Conservation (phyloP, 1,140 invertebrate genomes). For the Drosophila repletoides region DNA sequence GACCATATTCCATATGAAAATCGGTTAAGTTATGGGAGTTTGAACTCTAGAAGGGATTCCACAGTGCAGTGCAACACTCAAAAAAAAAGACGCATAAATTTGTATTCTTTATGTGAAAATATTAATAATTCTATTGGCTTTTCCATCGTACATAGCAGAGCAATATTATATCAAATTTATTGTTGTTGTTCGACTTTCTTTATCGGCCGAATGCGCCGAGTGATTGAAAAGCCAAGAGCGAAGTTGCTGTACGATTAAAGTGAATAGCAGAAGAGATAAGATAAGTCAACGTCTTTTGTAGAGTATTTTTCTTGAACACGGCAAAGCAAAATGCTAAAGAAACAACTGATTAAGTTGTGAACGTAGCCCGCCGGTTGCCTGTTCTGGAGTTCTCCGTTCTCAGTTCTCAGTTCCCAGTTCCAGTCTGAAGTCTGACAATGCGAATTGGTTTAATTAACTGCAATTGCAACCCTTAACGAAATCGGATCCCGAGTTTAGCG, state of each 20-base stretch:
- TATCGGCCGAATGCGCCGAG: conserved; percentile 41
- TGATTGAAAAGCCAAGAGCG: conserved; percentile 50
- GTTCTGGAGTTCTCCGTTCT: no score
- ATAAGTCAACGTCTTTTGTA: conserved; percentile 27
- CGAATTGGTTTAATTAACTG: conserved; percentile 71
- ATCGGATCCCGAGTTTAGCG: conserved; percentile 8
- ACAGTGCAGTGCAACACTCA: no score
- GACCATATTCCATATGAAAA: no score
- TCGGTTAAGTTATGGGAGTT: no score
- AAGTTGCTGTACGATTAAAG: conserved; percentile 25
- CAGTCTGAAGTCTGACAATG: conserved; percentile 18
- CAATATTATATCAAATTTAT: conserved; percentile 29
- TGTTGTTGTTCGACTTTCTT: conserved; percentile 46
- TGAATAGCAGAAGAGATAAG: conserved; percentile 44
- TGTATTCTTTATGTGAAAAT: no score
- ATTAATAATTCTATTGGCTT: no score
- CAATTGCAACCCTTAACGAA: conserved; percentile 50
- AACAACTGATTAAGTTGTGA: conserved; percentile 35
- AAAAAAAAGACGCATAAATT: no score
- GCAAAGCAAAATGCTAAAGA: not conserved
- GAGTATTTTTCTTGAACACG: no score
- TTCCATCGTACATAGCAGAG: no score
- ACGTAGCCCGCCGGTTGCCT: no score
- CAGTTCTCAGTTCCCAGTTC: not conserved
- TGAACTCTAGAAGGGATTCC: no score